Percentiles rank a stretch among this genome's conserved stretches.
phyloP scores from a whole-genome alignment of 2,888 invertebrate genomes.

The Drosophila phalerata region DNA sequence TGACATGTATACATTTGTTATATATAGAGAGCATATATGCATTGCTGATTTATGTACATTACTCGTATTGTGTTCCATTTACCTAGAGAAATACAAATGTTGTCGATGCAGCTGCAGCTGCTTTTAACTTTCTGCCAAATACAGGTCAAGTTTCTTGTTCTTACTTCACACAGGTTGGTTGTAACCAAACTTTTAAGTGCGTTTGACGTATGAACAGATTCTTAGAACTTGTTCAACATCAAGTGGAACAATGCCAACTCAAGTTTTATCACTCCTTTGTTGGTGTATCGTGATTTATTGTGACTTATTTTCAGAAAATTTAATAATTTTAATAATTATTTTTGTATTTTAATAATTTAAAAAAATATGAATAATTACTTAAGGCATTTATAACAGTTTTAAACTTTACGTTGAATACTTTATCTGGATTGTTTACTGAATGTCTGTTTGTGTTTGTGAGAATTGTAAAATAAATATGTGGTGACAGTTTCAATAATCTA shows the following conservation, averaged over 20 bases:
- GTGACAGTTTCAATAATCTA: too few relatives aligned
- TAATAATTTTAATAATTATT: too few relatives aligned
- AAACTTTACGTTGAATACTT: too few relatives aligned
- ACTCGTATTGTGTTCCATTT: constrained; percentile 65
- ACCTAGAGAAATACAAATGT: constrained; percentile 70
- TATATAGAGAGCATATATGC: constrained; percentile 32
- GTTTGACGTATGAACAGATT: constrained; percentile 5
- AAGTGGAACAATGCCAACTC: constrained; percentile 13
- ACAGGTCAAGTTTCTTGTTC: constrained; percentile 66
- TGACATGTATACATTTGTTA: constrained; percentile 5
- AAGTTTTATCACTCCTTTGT: constrained; percentile 11
- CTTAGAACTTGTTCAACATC: constrained; percentile 3
- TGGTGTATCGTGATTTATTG: constrained; percentile 4
- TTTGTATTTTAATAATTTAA: too few relatives aligned
- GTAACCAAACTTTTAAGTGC: constrained; percentile 32
- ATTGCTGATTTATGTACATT: constrained; percentile 56
- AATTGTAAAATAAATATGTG: neutral
- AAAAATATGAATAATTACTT: too few relatives aligned
- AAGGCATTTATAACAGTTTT: too few relatives aligned
- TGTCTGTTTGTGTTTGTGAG: too few relatives aligned
- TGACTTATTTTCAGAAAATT: neutral
- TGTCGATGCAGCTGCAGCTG: constrained; percentile 46
- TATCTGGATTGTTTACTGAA: too few relatives aligned
- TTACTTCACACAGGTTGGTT: neutral
- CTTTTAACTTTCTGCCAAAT: constrained; percentile 49